Conservation (phyloP, 1,140 invertebrate genomes). For the Olivierus martensii region DNA sequence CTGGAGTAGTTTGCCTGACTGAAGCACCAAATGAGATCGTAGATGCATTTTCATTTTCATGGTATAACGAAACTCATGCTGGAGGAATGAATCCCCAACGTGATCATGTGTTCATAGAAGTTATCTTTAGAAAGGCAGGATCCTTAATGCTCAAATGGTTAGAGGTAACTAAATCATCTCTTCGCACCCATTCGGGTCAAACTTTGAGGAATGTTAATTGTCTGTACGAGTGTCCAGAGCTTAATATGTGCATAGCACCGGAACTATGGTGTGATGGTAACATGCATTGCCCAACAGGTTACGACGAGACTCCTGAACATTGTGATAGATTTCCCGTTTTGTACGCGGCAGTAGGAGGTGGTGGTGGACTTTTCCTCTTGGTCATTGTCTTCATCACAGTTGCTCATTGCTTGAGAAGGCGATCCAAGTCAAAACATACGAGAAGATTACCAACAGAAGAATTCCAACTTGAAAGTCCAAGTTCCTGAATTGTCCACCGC, state of each 20-base stretch:
- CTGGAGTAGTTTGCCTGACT: constrained; percentile 13
- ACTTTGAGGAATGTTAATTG: constrained; percentile 42
- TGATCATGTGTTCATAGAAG: constrained; percentile 60
- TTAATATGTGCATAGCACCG: constrained; percentile 73
- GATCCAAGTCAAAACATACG: not conserved
- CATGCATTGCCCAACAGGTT: constrained; percentile 68
- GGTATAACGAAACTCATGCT: constrained; percentile 31
- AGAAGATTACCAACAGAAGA: not conserved
- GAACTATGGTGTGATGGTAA: constrained; percentile 76
- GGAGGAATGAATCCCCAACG: constrained; percentile 51
- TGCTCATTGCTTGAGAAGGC: too few relatives aligned
- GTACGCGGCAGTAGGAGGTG: constrained; percentile 10
- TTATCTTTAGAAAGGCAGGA: constrained; percentile 54
- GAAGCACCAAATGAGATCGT: constrained; percentile 3
- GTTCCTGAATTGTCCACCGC: too few relatives aligned
- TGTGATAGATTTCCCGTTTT: constrained; percentile 26
- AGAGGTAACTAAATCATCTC: constrained; percentile 47
- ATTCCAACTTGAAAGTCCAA: not conserved
- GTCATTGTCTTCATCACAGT: not conserved
- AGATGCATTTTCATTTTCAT: constrained; percentile 16
- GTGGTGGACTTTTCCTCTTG: not conserved
- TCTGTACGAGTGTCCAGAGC: constrained; percentile 60
- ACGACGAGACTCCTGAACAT: constrained; percentile 61
- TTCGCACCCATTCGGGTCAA: constrained; percentile 30
- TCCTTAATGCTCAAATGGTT: constrained; percentile 68